These are phyloP conservation scores for Spinibarbus caldwelli DNA, from an alignment of 2,797 vertebrate species.

Conservation along the genomic window DNA sequence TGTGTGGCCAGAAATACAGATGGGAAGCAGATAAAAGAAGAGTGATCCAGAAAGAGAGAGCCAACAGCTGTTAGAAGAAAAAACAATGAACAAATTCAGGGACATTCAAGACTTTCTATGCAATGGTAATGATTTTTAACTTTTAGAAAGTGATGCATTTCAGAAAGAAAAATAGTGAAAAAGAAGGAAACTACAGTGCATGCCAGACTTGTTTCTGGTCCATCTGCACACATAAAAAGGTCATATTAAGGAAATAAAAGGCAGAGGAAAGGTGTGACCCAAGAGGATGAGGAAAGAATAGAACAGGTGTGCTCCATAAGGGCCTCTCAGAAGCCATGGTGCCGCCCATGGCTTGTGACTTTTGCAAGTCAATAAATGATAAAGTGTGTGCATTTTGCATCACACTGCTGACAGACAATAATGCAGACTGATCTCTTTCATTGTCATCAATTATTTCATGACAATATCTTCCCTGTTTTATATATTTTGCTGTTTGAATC, in stretches of 20 bases:
- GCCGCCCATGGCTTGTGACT: not conserved
- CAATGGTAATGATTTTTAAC: not conserved
- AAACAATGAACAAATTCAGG: not conserved
- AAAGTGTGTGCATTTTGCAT: not conserved
- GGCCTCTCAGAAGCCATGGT: not conserved
- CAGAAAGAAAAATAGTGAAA: not conserved
- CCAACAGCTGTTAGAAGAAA: not conserved
- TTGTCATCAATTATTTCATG: constrained; percentile 2
- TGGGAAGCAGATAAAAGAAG: not conserved
- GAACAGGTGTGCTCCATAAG: constrained; percentile 29
- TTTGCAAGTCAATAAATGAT: constrained; percentile 1
- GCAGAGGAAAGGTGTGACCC: constrained; percentile 23
- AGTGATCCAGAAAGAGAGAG: not conserved
- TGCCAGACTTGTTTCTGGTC: not conserved
- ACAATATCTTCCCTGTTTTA: not conserved
- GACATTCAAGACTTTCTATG: not conserved
- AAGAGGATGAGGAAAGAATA: constrained; percentile 10
- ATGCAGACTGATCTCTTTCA: not conserved
- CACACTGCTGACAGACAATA: not conserved
- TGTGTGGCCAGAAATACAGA: constrained; percentile 22
- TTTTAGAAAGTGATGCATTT: not conserved
- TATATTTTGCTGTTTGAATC: not conserved
- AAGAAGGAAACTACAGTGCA: not conserved
- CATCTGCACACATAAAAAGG: not conserved
- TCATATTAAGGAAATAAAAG: constrained; percentile 16